These are phyloP conservation scores for Pangasius djambal DNA, from an alignment of 2,797 vertebrate genomes.

Conservation along the genomic window DNA sequence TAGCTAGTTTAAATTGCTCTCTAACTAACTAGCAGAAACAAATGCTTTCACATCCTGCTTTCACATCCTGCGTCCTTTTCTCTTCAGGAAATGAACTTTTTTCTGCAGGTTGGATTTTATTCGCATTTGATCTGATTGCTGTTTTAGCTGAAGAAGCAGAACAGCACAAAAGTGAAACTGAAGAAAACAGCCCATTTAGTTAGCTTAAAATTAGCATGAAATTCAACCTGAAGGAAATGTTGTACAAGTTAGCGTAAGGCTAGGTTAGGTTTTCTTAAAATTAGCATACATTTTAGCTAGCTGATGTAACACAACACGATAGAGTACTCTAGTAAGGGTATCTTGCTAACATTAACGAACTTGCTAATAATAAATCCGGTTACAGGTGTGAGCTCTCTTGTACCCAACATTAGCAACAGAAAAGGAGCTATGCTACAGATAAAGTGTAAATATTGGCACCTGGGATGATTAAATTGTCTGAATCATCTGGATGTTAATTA, in stretches of 20 bases:
- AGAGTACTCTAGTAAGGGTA: neutral
- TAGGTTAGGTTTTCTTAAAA: neutral
- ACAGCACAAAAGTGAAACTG: no score
- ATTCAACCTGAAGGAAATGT: neutral
- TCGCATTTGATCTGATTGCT: no score
- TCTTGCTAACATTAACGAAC: neutral
- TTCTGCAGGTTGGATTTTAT: neutral
- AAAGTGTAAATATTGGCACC: neutral
- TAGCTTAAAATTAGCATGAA: neutral
- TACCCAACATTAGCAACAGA: neutral
- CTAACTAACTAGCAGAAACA: neutral
- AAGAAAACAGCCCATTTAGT: neutral
- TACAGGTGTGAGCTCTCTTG: neutral
- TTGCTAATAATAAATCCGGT: neutral
- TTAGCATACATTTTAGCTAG: neutral
- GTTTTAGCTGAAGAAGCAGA: no score
- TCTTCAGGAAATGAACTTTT: neutral
- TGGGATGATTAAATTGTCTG: neutral
- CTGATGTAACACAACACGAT: no score
- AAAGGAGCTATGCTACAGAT: neutral
- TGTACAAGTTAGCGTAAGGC: neutral
- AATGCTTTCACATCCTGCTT: no score
- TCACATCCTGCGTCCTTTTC: no score
- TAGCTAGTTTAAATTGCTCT: neutral
- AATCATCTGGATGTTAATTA: neutral